phyloP scores from a whole-genome alignment of 2,797 vertebrate genomes.

The Garrulus glandarius region DNA sequence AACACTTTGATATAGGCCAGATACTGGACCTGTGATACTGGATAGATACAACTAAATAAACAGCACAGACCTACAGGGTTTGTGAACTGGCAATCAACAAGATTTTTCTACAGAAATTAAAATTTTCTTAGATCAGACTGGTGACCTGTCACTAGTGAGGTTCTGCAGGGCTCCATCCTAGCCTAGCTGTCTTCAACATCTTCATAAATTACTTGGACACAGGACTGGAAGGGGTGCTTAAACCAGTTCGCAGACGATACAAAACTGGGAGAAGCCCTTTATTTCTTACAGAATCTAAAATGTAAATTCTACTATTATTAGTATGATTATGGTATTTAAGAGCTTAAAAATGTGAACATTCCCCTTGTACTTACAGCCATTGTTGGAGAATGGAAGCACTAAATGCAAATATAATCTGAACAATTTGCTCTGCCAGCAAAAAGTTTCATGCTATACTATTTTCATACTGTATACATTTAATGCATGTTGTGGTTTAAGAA shows the following conservation, averaged over 20 bases:
- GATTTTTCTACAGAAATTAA: not conserved
- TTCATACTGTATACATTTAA: not conserved
- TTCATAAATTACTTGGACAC: not conserved
- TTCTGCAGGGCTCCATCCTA: not conserved
- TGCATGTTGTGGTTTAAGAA: not conserved
- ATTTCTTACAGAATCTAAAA: not conserved
- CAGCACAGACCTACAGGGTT: not conserved
- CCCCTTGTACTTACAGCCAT: not conserved
- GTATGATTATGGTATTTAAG: not conserved
- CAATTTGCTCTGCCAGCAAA: not conserved
- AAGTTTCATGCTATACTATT: not conserved
- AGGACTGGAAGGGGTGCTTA: not conserved
- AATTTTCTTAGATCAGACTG: not conserved
- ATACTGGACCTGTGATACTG: not conserved
- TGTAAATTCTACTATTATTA: not conserved
- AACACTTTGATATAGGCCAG: not conserved
- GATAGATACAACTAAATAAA: not conserved
- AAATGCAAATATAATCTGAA: not conserved
- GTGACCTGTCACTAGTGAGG: not conserved
- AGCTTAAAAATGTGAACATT: not conserved
- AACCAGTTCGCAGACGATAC: rapidly evolving
- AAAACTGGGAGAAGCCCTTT: not conserved
- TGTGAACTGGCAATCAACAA: not conserved
- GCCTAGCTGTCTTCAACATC: too few relatives aligned
- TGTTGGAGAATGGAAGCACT: not conserved